A percentile compares a stretch with the other conserved stretches of the same genome.
Conservation (phyloP, 2,797 vertebrate genomes). For the Schizothorax lantsangensis region DNA sequence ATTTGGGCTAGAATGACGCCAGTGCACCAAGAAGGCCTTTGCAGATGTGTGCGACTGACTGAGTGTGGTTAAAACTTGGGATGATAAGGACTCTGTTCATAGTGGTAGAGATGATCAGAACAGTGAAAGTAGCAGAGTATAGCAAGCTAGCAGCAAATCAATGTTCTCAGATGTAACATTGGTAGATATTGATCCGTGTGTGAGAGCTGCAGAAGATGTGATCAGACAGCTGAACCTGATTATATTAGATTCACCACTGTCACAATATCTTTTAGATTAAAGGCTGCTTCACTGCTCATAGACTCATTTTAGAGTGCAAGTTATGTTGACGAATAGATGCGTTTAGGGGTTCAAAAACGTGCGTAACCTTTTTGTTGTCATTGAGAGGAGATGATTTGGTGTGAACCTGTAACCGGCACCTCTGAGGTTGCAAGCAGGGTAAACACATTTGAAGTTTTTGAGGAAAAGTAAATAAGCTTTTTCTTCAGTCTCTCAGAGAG, state of each 20-base stretch:
- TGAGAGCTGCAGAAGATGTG: constrained; percentile 32
- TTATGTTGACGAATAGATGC: neutral
- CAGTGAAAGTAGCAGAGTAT: constrained; percentile 5
- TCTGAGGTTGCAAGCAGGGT: constrained; percentile 9
- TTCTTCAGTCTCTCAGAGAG: neutral
- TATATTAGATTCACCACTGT: neutral
- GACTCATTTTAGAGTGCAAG: neutral
- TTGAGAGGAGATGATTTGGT: constrained; percentile 1
- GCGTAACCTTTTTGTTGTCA: constrained; percentile 13
- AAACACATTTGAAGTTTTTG: constrained; percentile 16
- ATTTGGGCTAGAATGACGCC: neutral
- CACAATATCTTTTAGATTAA: constrained; percentile 3
- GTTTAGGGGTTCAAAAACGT: constrained; percentile 6
- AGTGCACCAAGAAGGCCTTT: neutral
- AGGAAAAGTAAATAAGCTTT: constrained; percentile 30
- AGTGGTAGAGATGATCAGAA: constrained; percentile 29
- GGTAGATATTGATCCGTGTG: constrained; percentile 48
- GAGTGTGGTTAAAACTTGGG: constrained; percentile 13
- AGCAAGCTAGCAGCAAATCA: constrained; percentile 31
- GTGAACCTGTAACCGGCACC: neutral
- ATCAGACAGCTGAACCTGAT: constrained; percentile 28
- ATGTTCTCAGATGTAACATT: constrained; percentile 48
- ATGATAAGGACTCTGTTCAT: neutral
- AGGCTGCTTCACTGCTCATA: constrained; percentile 24
- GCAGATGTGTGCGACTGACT: neutral